Evolutionary conservation across 2,888 invertebrate species (phyloP).

Genomic region (Metellina segmentata): DNA sequence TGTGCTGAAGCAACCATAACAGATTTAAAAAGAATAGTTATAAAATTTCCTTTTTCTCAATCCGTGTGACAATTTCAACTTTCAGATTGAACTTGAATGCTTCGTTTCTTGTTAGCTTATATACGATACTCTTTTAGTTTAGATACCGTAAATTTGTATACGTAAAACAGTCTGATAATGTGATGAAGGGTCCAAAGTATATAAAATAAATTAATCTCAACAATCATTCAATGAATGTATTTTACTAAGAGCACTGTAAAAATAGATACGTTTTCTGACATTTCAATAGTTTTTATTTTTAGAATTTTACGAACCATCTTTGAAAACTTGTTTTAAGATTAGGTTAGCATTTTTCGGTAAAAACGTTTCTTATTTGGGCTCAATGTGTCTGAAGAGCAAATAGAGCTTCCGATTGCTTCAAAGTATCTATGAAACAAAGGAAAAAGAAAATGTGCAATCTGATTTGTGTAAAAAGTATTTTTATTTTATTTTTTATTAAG

Average conservation of each 20-base stretch:
- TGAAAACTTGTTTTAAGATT: constrained; percentile 25
- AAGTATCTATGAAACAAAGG: constrained; percentile 8
- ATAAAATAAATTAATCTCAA: constrained; percentile 31
- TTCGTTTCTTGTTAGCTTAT: neutral
- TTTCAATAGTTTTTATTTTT: constrained; percentile 1
- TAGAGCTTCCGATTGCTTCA: constrained; percentile 55
- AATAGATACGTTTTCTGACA: neutral
- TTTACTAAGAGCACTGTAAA: constrained; percentile 42
- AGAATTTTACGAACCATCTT: constrained; percentile 19
- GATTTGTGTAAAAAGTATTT: too few relatives aligned
- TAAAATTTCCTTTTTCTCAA: too few relatives aligned
- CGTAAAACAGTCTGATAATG: constrained; percentile 56
- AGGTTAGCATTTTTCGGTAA: constrained; percentile 35
- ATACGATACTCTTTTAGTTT: constrained; percentile 9
- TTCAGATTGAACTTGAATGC: too few relatives aligned
- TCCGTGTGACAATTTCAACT: too few relatives aligned
- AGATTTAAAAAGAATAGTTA: too few relatives aligned
- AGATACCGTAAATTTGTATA: constrained; percentile 34
- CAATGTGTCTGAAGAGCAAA: constrained; percentile 31
- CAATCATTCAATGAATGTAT: constrained; percentile 51
- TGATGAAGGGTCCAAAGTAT: constrained; percentile 61
- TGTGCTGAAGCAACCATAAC: too few relatives aligned
- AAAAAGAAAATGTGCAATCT: too few relatives aligned
- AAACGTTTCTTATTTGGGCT: neutral
- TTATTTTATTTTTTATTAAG: too few relatives aligned